A percentile compares a stretch with the other conserved stretches of the same genome.
These are phyloP conservation scores for Cottoperca gobio DNA, from an alignment of 2,797 vertebrate species.

Conservation along the genomic window DNA sequence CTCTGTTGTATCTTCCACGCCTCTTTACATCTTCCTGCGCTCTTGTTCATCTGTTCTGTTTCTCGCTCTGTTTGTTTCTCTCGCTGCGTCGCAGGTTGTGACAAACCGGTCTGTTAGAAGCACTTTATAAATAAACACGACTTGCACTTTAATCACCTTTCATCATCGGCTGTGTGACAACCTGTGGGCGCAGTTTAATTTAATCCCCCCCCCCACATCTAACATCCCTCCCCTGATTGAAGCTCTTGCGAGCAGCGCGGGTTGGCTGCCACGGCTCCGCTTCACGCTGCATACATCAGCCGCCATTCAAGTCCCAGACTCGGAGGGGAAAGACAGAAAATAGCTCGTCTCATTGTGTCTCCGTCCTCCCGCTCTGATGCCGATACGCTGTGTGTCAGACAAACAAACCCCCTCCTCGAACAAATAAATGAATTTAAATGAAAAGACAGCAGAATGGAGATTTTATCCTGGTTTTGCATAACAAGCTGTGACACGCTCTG, in stretches of 20 bases:
- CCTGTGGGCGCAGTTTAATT: slow-evolving; percentile 60
- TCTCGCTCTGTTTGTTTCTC: slow-evolving; percentile 14
- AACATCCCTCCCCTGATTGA: slow-evolving; percentile 47
- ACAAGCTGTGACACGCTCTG: slow-evolving; percentile 72
- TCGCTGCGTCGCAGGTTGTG: slow-evolving; percentile 16
- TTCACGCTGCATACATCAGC: slow-evolving; percentile 54
- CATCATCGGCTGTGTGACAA: slow-evolving; percentile 53
- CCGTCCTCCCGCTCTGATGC: slow-evolving; percentile 55
- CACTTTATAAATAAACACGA: slow-evolving; percentile 57
- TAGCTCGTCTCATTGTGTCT: slow-evolving; percentile 68
- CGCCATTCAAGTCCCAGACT: slow-evolving; percentile 62
- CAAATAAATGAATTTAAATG: slow-evolving; percentile 57
- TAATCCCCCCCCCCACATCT: slow-evolving; percentile 38
- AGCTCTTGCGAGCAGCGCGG: slow-evolving; percentile 33
- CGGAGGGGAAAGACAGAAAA: slow-evolving; percentile 58
- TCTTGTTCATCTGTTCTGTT: slow-evolving; percentile 35
- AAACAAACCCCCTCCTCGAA: slow-evolving; percentile 52
- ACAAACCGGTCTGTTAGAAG: slow-evolving; percentile 47
- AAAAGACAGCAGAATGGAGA: slow-evolving; percentile 62
- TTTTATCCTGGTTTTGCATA: slow-evolving; percentile 61
- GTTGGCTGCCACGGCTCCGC: slow-evolving; percentile 55
- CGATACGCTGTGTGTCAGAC: slow-evolving; percentile 61
- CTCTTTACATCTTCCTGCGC: slow-evolving; percentile 25
- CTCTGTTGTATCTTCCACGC: slow-evolving; percentile 23
- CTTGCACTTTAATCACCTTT: slow-evolving; percentile 59